Conservation (phyloP, 2,113 vertebrate species). For the Kryptolebias marmoratus region DNA sequence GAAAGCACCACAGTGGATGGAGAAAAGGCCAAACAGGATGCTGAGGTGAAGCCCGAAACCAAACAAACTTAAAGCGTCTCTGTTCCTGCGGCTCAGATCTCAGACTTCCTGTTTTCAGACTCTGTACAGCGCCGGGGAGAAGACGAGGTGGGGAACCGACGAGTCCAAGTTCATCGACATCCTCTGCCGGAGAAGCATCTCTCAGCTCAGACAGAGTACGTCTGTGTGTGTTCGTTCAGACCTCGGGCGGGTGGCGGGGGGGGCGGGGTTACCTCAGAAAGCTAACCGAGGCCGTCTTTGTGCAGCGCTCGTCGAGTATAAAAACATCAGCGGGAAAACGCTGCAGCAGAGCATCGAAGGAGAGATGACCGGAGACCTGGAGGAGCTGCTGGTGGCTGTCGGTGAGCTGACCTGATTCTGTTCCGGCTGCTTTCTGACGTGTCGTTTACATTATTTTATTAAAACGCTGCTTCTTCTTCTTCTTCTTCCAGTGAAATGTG, state of each 20-base stretch:
- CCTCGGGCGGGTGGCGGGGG: no score
- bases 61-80: accelerated
- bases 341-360: slow-evolving; percentile 83
- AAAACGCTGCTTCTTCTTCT: not conserved
- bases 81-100: not conserved
- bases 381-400: slow-evolving; percentile 83
- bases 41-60: slow-evolving; percentile 64
- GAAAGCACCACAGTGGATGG: slow-evolving; percentile 65
- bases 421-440: no score
- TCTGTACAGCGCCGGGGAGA: slow-evolving; percentile 73
- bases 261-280: not conserved
- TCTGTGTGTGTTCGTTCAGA: not conserved
- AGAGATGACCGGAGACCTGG: slow-evolving; percentile 83
- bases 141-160: slow-evolving; percentile 80
- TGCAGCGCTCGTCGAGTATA: slow-evolving; percentile 83
- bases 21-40: slow-evolving; percentile 74
- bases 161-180: slow-evolving; percentile 81
- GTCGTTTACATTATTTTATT: no score
- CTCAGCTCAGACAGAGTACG: slow-evolving; percentile 80
- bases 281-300: not conserved
- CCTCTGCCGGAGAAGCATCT: slow-evolving; percentile 79
- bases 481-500: slow-evolving; percentile 70
- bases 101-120: not conserved
- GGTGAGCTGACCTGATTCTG: slow-evolving; percentile 48
- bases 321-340: slow-evolving; percentile 80